Evolutionary conservation across 2,888 invertebrate genomes (phyloP).

Genomic region (Uloborus plumipes): DNA sequence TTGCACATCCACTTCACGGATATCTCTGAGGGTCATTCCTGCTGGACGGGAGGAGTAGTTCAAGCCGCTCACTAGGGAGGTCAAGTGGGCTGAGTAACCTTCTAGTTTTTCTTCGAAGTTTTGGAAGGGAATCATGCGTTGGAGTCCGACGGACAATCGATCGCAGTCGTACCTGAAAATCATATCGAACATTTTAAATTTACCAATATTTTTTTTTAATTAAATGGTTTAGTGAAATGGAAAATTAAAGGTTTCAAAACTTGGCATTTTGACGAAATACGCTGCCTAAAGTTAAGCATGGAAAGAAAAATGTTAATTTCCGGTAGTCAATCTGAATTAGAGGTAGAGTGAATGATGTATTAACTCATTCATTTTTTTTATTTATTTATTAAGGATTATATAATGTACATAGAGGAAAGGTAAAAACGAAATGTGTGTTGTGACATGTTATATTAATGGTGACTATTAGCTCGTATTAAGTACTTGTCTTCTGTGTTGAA

Average conservation of each 20-base stretch:
- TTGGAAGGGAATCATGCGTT: constrained; percentile 76
- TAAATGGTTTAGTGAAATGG: background rate
- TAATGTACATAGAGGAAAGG: no score
- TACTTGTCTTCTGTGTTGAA: no score
- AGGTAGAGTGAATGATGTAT: no score
- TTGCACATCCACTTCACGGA: constrained; percentile 45
- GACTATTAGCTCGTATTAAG: no score
- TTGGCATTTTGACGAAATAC: background rate
- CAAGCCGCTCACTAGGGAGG: constrained; percentile 64
- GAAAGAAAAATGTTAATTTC: no score
- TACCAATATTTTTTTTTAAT: background rate
- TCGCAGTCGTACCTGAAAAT: constrained; percentile 79
- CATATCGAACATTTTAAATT: background rate
- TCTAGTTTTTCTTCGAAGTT: constrained; percentile 69
- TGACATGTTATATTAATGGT: no score
- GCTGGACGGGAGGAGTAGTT: constrained; percentile 65
- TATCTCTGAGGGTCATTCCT: constrained; percentile 48
- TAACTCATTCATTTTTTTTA: no score
- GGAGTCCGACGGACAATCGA: constrained; percentile 79
- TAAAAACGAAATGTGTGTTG: no score
- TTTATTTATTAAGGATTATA: no score
- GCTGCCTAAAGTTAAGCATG: no score
- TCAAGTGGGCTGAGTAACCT: constrained; percentile 66
- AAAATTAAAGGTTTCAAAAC: background rate
- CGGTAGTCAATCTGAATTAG: no score